Evolutionary conservation across 2,888 invertebrate species (phyloP), one percentile per base, ranked within the genome.

Genomic region (Osmoderma eremita): DNA sequence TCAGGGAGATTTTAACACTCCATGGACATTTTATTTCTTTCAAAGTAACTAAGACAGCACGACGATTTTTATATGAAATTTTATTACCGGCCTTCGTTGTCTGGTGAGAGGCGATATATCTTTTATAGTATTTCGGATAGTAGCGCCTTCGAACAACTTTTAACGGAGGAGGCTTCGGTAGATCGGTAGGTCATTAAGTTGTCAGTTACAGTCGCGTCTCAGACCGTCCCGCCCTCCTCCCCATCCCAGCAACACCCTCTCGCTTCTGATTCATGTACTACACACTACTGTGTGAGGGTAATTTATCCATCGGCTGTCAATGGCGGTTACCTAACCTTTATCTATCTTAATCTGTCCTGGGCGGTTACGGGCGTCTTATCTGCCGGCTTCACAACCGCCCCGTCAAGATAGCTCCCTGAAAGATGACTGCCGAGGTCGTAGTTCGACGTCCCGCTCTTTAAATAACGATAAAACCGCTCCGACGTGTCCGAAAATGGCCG

Each of bases 261-360:
- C 53, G 15, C 30, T 67, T 67, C 72, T 73, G 74, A 74, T 72
- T 74, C 74, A 74, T 75, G 71, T 30, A 30, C 30, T 30, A 30
- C 30, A n/a, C n/a, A 30, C 30, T 73, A 75, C 58, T 48, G 30
- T 13, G 58, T 45, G 45, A 61, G 45, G 70, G 75, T 77, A 78
- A 79, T 79, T 78, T 78, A 79, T 79, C 78, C 77, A 72, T 75
- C 73, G 75, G 73, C 78, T 79, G 80, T 79, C 80, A 78, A 77
- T 78, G 73, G 74, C 75, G 75, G 75, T 75, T 70, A 75, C 74
- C 76, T 74, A 75, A 77, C 77, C 77, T 78, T 79, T 80, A 80
- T 80, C 79, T 79, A 76, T 79, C 78, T 78, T 79, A 79, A 80
- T 80, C 78, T 79, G 75, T 77, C 77, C 76, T 73, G 70, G 76